A percentile compares a stretch with the other conserved stretches of the same genome.
Conservation (phyloP, 2,113 vertebrate species). For the Sialia sialis region DNA sequence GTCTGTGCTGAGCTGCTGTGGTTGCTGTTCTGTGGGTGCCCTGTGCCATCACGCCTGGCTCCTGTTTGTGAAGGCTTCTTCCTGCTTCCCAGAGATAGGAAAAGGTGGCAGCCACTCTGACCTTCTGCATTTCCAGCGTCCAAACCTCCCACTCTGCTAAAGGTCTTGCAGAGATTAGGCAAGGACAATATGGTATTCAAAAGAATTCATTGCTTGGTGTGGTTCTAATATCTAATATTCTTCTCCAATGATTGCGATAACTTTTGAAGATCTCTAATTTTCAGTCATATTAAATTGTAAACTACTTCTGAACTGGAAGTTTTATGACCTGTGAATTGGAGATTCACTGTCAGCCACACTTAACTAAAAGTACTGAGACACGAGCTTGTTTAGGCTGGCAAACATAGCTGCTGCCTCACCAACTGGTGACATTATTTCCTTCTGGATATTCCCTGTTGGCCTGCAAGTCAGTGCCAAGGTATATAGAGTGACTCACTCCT, state of each 20-base stretch:
- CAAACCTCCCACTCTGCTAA: neutral
- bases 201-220: neutral
- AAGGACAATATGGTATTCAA: neutral
- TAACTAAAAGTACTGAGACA: neutral
- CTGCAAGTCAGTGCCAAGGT: slow-evolving; percentile 33
- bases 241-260: neutral
- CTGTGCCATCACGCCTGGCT: neutral
- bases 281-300: neutral
- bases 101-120: neutral
- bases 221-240: neutral
- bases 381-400: neutral
- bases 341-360: neutral
- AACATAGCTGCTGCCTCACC: slow-evolving; percentile 35
- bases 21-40: neutral
- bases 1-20: neutral
- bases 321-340: neutral
- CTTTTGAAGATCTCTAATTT: neutral
- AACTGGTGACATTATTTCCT: slow-evolving; percentile 45
- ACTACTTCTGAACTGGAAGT: neutral
- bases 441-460: slow-evolving; percentile 36
- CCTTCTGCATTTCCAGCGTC: neutral
- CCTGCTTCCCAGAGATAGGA: neutral
- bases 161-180: neutral
- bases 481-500: slow-evolving; percentile 48
- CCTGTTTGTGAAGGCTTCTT: neutral